Percentiles rank a stretch among this genome's conserved stretches.
phyloP scores from a whole-genome alignment of 2,888 invertebrate species.

The Pediacus dermestoides region DNA sequence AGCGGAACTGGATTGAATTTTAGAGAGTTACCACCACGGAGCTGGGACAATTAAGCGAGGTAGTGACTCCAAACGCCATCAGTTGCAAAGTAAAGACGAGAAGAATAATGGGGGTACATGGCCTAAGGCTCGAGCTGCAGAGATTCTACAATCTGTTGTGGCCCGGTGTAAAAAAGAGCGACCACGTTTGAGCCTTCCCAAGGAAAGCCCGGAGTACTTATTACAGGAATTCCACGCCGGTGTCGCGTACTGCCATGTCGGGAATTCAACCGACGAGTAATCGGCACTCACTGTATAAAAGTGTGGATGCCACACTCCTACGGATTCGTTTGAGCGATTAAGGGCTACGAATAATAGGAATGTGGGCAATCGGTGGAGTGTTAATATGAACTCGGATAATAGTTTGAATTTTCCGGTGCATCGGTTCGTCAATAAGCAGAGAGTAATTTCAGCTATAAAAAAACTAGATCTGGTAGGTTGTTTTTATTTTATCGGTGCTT shows the following conservation, averaged over 20 bases:
- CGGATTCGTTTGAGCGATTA: conserved; percentile 49
- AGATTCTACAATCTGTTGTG: conserved; percentile 66
- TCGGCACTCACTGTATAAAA: conserved; percentile 72
- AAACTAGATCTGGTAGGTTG: too few relatives aligned
- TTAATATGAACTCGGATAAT: conserved; percentile 65
- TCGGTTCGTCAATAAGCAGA: too few relatives aligned
- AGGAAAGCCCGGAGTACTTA: conserved; percentile 30
- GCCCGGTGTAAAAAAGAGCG: conserved; percentile 71
- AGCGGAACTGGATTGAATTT: conserved; percentile 79
- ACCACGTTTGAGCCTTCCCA: conserved; percentile 63
- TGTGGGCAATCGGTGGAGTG: conserved; percentile 59
- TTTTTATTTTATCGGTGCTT: too few relatives aligned
- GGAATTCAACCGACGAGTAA: conserved; percentile 52
- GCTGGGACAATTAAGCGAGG: conserved; percentile 58
- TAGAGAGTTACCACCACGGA: too few relatives aligned
- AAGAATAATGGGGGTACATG: conserved; percentile 90
- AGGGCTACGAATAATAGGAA: conserved; percentile 29
- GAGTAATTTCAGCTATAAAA: too few relatives aligned
- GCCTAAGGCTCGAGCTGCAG: conserved; percentile 83
- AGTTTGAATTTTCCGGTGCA: conserved; percentile 60
- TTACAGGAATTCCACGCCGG: conserved; percentile 70
- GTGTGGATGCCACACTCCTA: conserved; percentile 59
- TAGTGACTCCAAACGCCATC: conserved; percentile 35
- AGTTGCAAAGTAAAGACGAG: conserved; percentile 29
- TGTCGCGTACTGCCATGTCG: conserved; percentile 61